Base-by-base conservation (phyloP, 2,888 invertebrate species). In the Sussaba pulchella region DNA sequence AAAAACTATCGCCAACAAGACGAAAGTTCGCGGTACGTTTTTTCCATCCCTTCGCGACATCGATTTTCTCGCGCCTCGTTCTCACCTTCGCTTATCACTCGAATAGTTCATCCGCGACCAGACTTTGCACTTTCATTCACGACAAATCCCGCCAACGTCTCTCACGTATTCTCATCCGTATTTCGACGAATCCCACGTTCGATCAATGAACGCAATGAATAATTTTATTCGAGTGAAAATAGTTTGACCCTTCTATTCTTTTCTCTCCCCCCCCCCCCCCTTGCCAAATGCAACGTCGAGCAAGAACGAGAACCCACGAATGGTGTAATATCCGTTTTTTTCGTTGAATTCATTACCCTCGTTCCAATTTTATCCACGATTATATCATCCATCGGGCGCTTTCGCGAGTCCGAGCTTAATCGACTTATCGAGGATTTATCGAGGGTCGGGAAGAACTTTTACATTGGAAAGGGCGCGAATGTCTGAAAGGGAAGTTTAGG, bases 21-120 rank as follows among this genome's bases (percentile, higher is more conserved):
- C 92, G 36, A 92, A 93, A 69, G 93, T 93, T 36, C 91, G 92
- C 85, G 94, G 94, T 94, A 84, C 17, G 74, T 76, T 59, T 31
- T 19, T 57, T 59, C 45, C 52, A 3, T 57, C 52, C 17, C 12
- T 2, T 21, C 17, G 5, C 31, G 21, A 9, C n/a, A 71, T 78
- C 77, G 66, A 66, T 78, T 67, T 31, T 67, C 31, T 78, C 50
- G 39, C 31, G 6, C 24, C 36, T 70, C 45, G n/a, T 41, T 41
- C 4, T 50, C 21, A 26, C 14, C 19, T 47, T 41, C 24, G 19
- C 8, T 21, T 43, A 19, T 12, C 21, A 39, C 45, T 50, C 64
- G 17, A 47, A 45, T 21, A n/a, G n/a, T n/a, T n/a, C n/a, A n/a
- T n/a, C n/a, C n/a, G n/a, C n/a, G n/a, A n/a, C n/a, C n/a, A 31